phyloP scores from a whole-genome alignment of 2,888 invertebrate species.

The Notocelia uddmanniana region DNA sequence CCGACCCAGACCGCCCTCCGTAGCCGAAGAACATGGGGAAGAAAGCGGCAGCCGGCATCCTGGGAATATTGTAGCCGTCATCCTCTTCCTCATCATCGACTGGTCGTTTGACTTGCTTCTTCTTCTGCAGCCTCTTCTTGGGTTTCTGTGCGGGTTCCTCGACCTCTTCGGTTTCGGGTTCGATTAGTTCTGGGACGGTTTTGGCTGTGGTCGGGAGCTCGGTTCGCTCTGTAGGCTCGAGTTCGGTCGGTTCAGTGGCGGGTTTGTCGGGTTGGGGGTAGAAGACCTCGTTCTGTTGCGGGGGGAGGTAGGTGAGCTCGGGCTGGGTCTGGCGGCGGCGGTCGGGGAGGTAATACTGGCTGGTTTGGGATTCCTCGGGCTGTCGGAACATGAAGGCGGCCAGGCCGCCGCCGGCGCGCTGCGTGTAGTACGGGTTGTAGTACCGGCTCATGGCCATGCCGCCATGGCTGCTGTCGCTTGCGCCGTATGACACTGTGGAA shows the following conservation, averaged over 20 bases:
- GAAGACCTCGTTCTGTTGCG: slow-evolving; percentile 78
- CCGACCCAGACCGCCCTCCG: slow-evolving; percentile 71
- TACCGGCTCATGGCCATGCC: slow-evolving; percentile 78
- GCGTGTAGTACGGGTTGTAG: slow-evolving; percentile 78
- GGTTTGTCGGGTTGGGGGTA: slow-evolving; percentile 60
- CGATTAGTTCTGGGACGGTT: slow-evolving; percentile 67
- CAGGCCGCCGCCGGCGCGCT: slow-evolving; percentile 69
- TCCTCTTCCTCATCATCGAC: slow-evolving; percentile 82
- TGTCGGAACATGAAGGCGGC: slow-evolving; percentile 76
- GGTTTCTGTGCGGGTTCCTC: slow-evolving; percentile 66
- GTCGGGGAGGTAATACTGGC: slow-evolving; percentile 77
- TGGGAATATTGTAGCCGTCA: slow-evolving; percentile 78
- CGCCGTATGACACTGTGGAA: slow-evolving; percentile 73
- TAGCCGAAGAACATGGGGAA: slow-evolving; percentile 89
- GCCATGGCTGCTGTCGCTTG: slow-evolving; percentile 70
- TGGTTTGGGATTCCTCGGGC: slow-evolving; percentile 62
- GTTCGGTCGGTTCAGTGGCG: slow-evolving; percentile 50
- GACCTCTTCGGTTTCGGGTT: slow-evolving; percentile 72
- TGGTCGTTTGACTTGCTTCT: slow-evolving; percentile 73
- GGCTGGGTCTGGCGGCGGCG: slow-evolving; percentile 73
- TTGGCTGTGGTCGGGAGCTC: slow-evolving; percentile 70
- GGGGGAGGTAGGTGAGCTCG: slow-evolving; percentile 65
- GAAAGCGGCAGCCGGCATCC: slow-evolving; percentile 84
- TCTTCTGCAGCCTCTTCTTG: slow-evolving; percentile 71
- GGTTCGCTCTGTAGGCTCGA: slow-evolving; percentile 61